These are phyloP conservation scores for Gyps fulvus DNA, from an alignment of 2,113 vertebrate species.

Conservation along the genomic window DNA sequence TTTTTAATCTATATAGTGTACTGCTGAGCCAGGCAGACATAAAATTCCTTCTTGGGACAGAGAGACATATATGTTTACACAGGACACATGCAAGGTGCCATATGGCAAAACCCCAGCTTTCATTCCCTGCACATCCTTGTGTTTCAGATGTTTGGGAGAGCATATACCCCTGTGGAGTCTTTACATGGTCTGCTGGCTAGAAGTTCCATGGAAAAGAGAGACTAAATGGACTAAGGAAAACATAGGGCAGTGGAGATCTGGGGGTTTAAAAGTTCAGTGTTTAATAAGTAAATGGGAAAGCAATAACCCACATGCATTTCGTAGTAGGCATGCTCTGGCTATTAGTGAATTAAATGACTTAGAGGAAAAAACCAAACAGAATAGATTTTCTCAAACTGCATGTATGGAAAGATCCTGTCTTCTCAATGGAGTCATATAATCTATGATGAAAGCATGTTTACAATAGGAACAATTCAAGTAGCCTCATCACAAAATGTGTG, in stretches of 20 bases:
- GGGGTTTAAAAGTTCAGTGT: constrained; percentile 48
- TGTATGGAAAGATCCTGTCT: neutral
- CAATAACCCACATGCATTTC: neutral
- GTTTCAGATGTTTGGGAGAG: constrained; percentile 38
- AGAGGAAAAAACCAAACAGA: neutral
- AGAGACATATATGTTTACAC: neutral
- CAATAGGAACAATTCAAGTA: neutral
- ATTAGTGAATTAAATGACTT: neutral
- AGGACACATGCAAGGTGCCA: constrained; percentile 25
- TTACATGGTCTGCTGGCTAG: constrained; percentile 39
- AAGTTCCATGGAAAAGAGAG: constrained; percentile 12
- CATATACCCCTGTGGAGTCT: neutral
- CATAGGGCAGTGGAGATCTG: neutral
- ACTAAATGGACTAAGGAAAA: constrained; percentile 22
- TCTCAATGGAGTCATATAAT: neutral
- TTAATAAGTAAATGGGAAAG: constrained; percentile 28
- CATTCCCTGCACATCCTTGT: constrained; percentile 26
- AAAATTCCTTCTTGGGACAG: neutral
- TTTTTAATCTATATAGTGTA: neutral
- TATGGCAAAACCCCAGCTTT: constrained; percentile 41
- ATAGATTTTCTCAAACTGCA: neutral
- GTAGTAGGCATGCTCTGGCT: neutral
- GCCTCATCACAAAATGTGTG: neutral
- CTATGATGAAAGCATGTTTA: neutral
- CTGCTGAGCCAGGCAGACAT: neutral